Evolutionary conservation across 2,797 vertebrate genomes (phyloP), one percentile per base, ranked within the genome.

Genomic region (Sebastes aleutianus): DNA sequence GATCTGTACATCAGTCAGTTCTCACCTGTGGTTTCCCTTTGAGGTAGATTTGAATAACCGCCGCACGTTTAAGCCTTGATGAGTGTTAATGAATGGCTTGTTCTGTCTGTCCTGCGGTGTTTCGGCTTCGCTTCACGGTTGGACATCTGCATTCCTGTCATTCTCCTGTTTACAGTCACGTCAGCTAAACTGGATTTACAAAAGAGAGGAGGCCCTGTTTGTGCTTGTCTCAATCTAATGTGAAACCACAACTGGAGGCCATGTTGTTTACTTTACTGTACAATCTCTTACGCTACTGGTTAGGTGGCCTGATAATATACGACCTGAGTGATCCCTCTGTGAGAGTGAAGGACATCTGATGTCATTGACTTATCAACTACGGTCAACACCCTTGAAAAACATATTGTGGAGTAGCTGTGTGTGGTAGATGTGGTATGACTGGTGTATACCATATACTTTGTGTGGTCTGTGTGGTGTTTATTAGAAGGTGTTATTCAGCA

Each of bases 101-200:
- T 58, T 64, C 0, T 4, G 56, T 54, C 56, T 54, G 50, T 70
- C 50, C 47, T 34, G 1, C 4, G 6, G 58, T 47, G 22, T 88
- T 86, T 79, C 32, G 64, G 59, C 82, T 64, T 75, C 70, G 24
- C 53, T 43, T 72, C 62, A 84, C 34, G 1, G 71, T 53, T 43
- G 69, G 70, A 56, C 57, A 80, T 80, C 54, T 85, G 84, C 92
- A 93, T 94, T 95, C 90, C 80, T 91, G 57, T 75, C 89, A 92
- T 93, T 92, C 88, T 85, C 81, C 73, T 24, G 66, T 64, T 82
- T 69, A 80, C 78, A 56, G 83, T 80, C 87, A 72, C 9, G 76
- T 90, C 88, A 93, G 89, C 88, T 83, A 85, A 93, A 94, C 90
- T 89, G 85, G 83, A 85, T 85, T 87, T 68, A 88, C 89, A 91